Evolutionary conservation across 2,113 vertebrate species (phyloP), one percentile per base, ranked within the genome.

Genomic region (Myotis brandtii): DNA sequence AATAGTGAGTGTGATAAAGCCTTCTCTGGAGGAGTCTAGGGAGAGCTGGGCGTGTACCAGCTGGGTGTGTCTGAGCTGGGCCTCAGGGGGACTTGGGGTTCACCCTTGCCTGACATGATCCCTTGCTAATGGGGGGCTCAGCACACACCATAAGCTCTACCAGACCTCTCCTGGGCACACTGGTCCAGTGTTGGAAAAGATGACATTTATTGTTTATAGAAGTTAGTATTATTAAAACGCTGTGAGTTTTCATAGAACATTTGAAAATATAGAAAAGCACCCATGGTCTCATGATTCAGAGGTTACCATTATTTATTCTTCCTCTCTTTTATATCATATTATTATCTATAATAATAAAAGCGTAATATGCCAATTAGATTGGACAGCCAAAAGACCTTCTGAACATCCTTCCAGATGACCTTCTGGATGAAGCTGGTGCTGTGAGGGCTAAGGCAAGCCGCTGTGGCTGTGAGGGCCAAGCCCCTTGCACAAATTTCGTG

Each of bases 1-100:
- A 43, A 10, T 1, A n/a, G 48, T 10, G 34, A 80, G 18, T 50
- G 9, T 34, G 37, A 27, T 8, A 2, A 0, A 0, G 17, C 17
- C 40, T 2, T 70, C 48, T 89, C 54, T 43, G 64, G 69, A 70
- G 37, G 69, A 84, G 14, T 62, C 48, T 76, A 23, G 80, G 70
- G 18, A 46, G 50, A 43, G 11, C 43, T n/a, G 6, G 16, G 59
- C 1, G 0, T 30, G 40, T 40, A 4, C 4, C 27, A 66, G 5
- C 37, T 14, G 3, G 69, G 43, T 2, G 4, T 6, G 1, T 16
- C 21, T 87, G 21, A 59, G 2, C 21, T 70, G 9, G 12, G 17
- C 27, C n/a, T 52, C 69, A 52, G 5, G 30, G 76, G n/a, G 69
- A 23, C 16, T 46, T 5, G 7, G 54, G 18, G 32, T 69, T 46